Base-by-base conservation (phyloP, 2,113 vertebrate genomes). In the Antennarius striatus region DNA sequence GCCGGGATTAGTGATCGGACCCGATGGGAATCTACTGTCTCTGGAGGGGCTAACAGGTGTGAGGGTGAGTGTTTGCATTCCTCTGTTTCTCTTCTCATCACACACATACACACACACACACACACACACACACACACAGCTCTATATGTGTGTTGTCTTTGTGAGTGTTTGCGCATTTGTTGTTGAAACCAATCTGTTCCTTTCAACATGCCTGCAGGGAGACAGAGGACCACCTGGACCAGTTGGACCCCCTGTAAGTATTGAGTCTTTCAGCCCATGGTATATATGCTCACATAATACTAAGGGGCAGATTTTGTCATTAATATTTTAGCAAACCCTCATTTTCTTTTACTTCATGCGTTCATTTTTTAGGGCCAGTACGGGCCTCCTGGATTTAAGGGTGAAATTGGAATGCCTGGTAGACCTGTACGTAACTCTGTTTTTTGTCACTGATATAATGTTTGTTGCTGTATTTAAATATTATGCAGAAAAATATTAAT, bases 351-450 rank as follows among this genome's bases (percentile, higher is more conserved):
- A 36, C 32, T 36, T 36, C 32, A 32, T 43, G 7, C 68, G 15
- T 43, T 63, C 2, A 49, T 59, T 4, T 10, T 78, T 10, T 55
- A 99, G 98, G 97, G 97, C 5, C 88, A 84, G 0, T 88, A 89
- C 0, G 96, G 96, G 12, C 92, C 89, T 65, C 49, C 90, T 2
- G 97, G 97, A 50, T 55, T 91, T 53, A 99, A 99, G 71, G 98
- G 98, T 53, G 98, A 99, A 91, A 95, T 99, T 0, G 98, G 97
- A 86, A 95, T 99, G 82, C 98, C 98, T 0, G 98, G 98, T 76
- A 92, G 98, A 88, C 95, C 97, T 1, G 98, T 91, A 63, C 87
- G 88, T 81, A 54, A n/a, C 14, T 29, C 1, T 10, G 16, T n/a
- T 22, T n/a, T 16, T n/a, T 51, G 55, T 11, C 0, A 57, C 32